Conservation (phyloP, 2,888 invertebrate genomes). For the Thelaira solivaga region DNA sequence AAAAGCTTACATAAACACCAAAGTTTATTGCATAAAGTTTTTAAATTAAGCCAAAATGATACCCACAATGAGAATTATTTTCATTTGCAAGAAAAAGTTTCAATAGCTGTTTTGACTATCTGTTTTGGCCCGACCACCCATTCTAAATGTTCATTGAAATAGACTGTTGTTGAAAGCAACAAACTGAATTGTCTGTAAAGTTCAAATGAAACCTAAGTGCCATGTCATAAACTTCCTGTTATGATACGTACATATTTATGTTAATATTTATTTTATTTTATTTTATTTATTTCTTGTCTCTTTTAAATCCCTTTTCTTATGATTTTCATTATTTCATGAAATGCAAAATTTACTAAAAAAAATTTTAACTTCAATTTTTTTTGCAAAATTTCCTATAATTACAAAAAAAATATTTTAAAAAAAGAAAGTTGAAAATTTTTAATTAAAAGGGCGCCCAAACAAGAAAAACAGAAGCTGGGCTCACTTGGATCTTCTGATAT, state of each 20-base stretch:
- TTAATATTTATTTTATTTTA: conserved; percentile 7
- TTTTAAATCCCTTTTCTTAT: background rate
- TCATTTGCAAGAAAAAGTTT: conserved; percentile 13
- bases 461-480: no score
- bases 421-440: no score
- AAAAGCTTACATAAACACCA: background rate
- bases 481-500: no score
- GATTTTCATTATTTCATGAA: conserved; percentile 30
- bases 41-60: conserved; percentile 35
- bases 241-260: background rate
- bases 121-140: background rate
- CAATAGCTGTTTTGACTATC: background rate
- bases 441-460: no score
- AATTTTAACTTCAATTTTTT: no score
- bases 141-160: background rate
- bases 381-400: no score
- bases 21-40: conserved; percentile 25
- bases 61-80: conserved; percentile 9
- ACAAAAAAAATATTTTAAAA: no score
- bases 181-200: conserved; percentile 57
- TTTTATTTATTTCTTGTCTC: background rate
- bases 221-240: conserved; percentile 24
- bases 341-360: conserved; percentile 54
- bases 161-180: conserved; percentile 19
- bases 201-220: conserved; percentile 53